Evolutionary conservation across 1,140 invertebrate genomes (phyloP), one percentile per base, ranked within the genome.

Genomic region (Microplitis mediator): DNA sequence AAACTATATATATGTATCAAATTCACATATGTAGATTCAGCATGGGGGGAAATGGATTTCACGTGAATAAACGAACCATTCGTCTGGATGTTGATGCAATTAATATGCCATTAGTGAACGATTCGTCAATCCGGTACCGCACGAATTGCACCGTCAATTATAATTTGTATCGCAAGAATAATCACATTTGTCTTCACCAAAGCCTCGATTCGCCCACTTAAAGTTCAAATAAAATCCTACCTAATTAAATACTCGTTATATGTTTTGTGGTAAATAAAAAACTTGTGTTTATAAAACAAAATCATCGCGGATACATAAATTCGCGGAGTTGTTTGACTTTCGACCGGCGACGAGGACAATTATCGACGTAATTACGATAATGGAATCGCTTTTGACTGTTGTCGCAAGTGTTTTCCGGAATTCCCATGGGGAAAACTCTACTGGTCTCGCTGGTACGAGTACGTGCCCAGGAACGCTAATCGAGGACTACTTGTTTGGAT

Each of bases 71-170:
- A 58, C 56, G 56, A 58, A 58, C 56, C 56, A 58, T 58, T 58
- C 73, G 58, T 32, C 23, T 70, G 61, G 69, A 51, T 35, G 64
- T 70, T 67, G 35, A 56, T n/a, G 74, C 67, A 70, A 76, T 77
- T 77, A 74, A 76, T 76, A 70, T 34, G 73, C 76, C 77, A 80
- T 80, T 80, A 78, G 73, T 34, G 60, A 31, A 70, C 60, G 73
- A 77, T 80, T 80, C 56, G 56, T 58, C 56, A 58, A 58, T 58
- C 8, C 9, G 14, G 56, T 58, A 58, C 56, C 56, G 16, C 56
- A 58, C 56, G 23, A 58, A 58, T 58, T 23, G 56, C 23, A 58
- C 56, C 56, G 23, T 58, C 56, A 58, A 58, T 58, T 58, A 58
- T 58, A 58, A 23, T 58, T 58, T 23, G 16, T 23, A 58, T 58